Percentiles rank a stretch among this genome's conserved stretches.
phyloP scores from a whole-genome alignment of 2,888 invertebrate species.

The Dione vanillae region DNA sequence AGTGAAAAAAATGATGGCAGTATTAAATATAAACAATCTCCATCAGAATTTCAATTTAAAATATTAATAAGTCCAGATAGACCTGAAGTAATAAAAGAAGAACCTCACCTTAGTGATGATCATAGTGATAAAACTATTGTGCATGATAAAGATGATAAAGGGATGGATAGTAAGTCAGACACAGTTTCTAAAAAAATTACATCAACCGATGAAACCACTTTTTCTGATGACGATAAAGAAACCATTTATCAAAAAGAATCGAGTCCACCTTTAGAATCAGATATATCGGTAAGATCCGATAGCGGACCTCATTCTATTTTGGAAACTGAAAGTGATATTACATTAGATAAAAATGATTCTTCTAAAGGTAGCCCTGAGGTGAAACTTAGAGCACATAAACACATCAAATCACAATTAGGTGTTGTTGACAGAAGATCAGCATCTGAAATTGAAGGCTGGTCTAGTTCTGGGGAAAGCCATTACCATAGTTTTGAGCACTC shows the following conservation, averaged over 20 bases:
- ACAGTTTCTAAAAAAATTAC: slow-evolving; percentile 69
- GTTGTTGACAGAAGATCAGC: slow-evolving; percentile 88
- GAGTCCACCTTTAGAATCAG: slow-evolving; percentile 74
- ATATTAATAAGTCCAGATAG: slow-evolving; percentile 81
- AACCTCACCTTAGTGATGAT: slow-evolving; percentile 79
- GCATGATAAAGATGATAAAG: slow-evolving; percentile 59
- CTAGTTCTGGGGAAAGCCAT: slow-evolving; percentile 94
- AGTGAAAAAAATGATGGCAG: slow-evolving; percentile 86
- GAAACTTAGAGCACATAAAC: slow-evolving; percentile 74
- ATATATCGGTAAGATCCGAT: slow-evolving; percentile 75
- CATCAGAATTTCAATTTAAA: slow-evolving; percentile 90
- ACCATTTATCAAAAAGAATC: slow-evolving; percentile 74
- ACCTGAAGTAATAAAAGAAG: slow-evolving; percentile 85
- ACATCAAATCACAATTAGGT: slow-evolving; percentile 77
- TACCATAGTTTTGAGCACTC: slow-evolving; percentile 94
- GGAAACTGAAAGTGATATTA: slow-evolving; percentile 78
- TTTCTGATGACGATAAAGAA: slow-evolving; percentile 84
- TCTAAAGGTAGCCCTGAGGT: slow-evolving; percentile 78
- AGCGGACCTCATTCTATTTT: slow-evolving; percentile 82
- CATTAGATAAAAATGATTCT: slow-evolving; percentile 77
- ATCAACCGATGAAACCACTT: slow-evolving; percentile 74
- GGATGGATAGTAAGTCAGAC: slow-evolving; percentile 70
- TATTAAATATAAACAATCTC: slow-evolving; percentile 88
- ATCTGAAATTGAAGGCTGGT: slow-evolving; percentile 91
- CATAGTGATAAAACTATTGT: slow-evolving; percentile 58